A percentile compares a stretch with the other conserved stretches of the same genome.
Conservation (phyloP, 2,888 invertebrate genomes). For the Ferrisia virgata region DNA sequence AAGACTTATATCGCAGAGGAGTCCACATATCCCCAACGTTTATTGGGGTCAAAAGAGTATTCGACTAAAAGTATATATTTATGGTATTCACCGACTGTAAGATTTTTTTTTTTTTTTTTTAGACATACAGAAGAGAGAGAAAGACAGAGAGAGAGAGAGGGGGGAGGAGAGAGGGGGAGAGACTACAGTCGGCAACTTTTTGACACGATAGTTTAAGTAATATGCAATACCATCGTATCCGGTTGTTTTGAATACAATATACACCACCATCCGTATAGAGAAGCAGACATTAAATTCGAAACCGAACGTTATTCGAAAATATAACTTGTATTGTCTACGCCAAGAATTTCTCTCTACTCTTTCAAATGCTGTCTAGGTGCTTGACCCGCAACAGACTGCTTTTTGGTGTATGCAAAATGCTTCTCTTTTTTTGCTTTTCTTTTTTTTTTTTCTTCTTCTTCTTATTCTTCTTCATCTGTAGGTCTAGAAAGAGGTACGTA, state of each 20-base stretch:
- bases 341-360: slow-evolving; percentile 21
- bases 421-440: neutral
- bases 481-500: too few relatives aligned
- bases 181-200: slow-evolving; percentile 5
- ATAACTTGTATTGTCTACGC: slow-evolving; percentile 28
- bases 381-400: slow-evolving; percentile 18
- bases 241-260: slow-evolving; percentile 30
- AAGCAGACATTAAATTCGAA: slow-evolving; percentile 26
- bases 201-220: slow-evolving; percentile 26
- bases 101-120: slow-evolving; percentile 1
- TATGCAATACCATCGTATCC: slow-evolving; percentile 28
- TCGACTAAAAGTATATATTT: slow-evolving; percentile 16
- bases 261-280: neutral
- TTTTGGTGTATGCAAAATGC: slow-evolving; percentile 15
- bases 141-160: too few relatives aligned
- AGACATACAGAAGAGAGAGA: too few relatives aligned
- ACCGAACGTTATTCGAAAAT: slow-evolving; percentile 19
- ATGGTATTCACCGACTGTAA: slow-evolving; percentile 16
- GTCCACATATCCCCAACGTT: neutral
- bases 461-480: too few relatives aligned
- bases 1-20: neutral
- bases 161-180: too few relatives aligned
- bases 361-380: slow-evolving; percentile 24
- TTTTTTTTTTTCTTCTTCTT: neutral
- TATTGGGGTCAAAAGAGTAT: slow-evolving; percentile 19